phyloP scores from a whole-genome alignment of 2,797 vertebrate species.

The Hirundo rustica region DNA sequence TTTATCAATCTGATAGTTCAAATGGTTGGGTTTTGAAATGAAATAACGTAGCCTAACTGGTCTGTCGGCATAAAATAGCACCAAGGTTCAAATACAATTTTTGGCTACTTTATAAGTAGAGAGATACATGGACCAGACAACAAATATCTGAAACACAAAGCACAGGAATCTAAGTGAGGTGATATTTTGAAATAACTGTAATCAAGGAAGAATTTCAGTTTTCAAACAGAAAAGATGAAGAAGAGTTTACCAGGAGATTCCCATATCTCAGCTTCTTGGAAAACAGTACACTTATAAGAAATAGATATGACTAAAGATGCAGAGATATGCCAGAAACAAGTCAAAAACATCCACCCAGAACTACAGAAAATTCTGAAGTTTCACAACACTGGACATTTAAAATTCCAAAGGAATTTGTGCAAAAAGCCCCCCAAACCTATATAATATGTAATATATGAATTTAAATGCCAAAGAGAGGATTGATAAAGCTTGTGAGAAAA shows the following conservation, averaged over 20 bases:
- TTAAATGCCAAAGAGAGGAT: slow-evolving; percentile 44
- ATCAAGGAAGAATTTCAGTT: not conserved
- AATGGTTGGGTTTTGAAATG: not conserved
- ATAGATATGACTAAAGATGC: not conserved
- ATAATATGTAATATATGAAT: slow-evolving; percentile 9
- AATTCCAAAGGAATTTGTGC: slow-evolving; percentile 23
- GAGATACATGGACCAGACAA: not conserved
- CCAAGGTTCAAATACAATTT: not conserved
- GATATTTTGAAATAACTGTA: not conserved
- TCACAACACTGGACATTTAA: slow-evolving; percentile 29
- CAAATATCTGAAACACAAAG: not conserved
- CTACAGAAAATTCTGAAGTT: not conserved
- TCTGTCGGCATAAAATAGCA: not conserved
- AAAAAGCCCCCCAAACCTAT: not conserved
- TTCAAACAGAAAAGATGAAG: not conserved
- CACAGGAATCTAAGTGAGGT: not conserved
- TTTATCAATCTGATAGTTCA: not conserved
- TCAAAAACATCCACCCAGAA: not conserved
- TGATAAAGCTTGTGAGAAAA: slow-evolving; percentile 54
- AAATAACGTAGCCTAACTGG: not conserved
- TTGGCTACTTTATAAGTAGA: not conserved
- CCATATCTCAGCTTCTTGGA: not conserved
- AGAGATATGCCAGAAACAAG: not conserved
- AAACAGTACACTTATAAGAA: not conserved
- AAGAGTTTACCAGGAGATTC: not conserved